Base-by-base conservation (phyloP, 2,888 invertebrate genomes). In the Drosophila kambysellisi region DNA sequence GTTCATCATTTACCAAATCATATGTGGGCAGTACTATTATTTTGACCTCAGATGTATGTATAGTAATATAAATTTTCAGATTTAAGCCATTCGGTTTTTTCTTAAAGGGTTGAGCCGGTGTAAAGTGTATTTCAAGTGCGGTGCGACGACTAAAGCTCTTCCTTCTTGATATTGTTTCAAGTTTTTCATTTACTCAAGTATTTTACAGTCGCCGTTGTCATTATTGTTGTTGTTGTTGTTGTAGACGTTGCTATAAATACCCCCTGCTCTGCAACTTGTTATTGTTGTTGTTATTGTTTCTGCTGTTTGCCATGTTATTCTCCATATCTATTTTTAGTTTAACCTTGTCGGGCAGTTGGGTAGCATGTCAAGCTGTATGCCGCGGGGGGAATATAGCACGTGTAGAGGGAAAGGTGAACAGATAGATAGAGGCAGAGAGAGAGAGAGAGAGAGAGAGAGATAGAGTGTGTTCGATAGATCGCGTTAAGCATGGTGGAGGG, bases 321-420 rank as follows among this genome's bases (percentile, higher is more conserved):
- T 85, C 84, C 89, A 89, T 88, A 87, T 76, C 85, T 85, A 85
- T 85, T 85, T 85, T 70, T 85, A 85, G 89, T 66, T 75, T 84
- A 89, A 85, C 84, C 81, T 81, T 81, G 81, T 32, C 67, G 64
- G 67, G 62, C 77, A 77, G 77, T 76, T 68, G 78, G 67, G 58
- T 54, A 75, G 67, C 72, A 58, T 64, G 67, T 64, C 65, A 65
- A 76, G 48, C 35, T 41, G 53, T 9, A 12, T 35, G 32, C 11
- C 43, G 12, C 30, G 30, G 30, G 41, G 41, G 25, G 39, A 11
- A 39, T 3, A 37, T 56, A 30, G 20, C 30, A 32, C 30, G 8
- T n/a, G 59, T 12, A 20, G 15, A 25, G 59, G 33, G 37, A 41
- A n/a, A 6, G 51, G 25, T 46, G 46, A 15, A 2, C 15, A 46